Evolutionary conservation across 2,113 vertebrate genomes (phyloP).

Genomic region (Megaptera novaeangliae): DNA sequence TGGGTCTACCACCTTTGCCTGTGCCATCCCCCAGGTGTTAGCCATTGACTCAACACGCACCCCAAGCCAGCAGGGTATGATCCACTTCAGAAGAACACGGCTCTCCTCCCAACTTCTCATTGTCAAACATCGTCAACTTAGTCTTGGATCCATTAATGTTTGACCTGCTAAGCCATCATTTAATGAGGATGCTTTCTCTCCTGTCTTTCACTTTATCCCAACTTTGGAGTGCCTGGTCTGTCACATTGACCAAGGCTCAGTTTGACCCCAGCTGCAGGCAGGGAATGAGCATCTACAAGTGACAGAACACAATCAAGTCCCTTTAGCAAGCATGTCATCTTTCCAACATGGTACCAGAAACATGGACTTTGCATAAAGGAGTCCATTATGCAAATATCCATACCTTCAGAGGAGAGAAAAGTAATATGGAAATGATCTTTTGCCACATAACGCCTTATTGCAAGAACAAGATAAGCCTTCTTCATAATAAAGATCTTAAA

Average conservation of each 20-base stretch:
- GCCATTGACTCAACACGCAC: accelerated
- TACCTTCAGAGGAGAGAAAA: not conserved
- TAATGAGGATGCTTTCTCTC: not conserved
- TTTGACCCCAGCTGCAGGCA: not conserved
- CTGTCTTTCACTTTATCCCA: accelerated
- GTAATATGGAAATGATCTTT: not conserved
- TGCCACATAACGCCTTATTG: not conserved
- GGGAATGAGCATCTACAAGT: accelerated
- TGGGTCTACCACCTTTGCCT: accelerated
- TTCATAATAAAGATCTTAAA: slow-evolving; percentile 34
- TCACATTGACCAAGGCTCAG: accelerated
- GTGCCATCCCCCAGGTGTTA: not conserved
- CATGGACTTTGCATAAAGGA: not conserved
- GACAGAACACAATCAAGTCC: not conserved
- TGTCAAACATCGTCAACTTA: accelerated
- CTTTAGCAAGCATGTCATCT: not conserved
- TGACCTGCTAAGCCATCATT: accelerated
- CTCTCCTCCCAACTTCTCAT: not conserved
- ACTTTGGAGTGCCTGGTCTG: not conserved
- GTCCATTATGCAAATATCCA: not conserved
- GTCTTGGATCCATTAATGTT: not conserved
- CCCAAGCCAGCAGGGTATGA: not conserved
- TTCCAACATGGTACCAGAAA: not conserved
- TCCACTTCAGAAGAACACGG: not conserved
- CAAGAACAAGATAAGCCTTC: slow-evolving; percentile 27